Base-by-base conservation (phyloP, 2,797 vertebrate genomes). In the Strix occidentalis region DNA sequence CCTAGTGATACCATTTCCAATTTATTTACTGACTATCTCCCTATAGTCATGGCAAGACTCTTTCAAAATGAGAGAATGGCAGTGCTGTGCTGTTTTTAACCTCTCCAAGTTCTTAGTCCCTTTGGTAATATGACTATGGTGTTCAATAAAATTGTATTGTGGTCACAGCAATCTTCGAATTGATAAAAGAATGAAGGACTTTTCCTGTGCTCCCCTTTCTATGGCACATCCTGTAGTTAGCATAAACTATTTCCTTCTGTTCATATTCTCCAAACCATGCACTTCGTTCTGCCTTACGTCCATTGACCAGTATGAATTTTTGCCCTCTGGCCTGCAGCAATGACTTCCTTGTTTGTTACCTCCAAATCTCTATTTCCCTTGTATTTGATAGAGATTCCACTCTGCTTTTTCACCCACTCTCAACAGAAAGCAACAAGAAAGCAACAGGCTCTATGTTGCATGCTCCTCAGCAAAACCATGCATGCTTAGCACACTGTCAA, bases 231-330 rank as follows among this genome's bases (percentile, higher is more conserved):
- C 45, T 75, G 29, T 20, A 77, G n/a, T 83, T 89, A 77, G 45
- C 45, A 56, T 46, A 71, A 91, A 64, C 91, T 56, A 29, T 61
- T 85, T 80, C 83, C 50, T 80, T 89, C 68, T 92, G 50, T 65
- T 76, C 24, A 1, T 51, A 6, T 61, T 91, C 65, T 92, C 76
- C 57, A 87, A 90, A 89, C 71, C 23, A 39, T 68, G 68, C n/a
- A 60, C 64, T 94, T 91, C 75, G 77, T 84, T 96, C 93, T 96
- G 87, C 80, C 87, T 89, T 91, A 50, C 82, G 90, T 94, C 90
- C 71, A 64, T 82, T 97, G 92, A 81, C 53, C 92, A 45, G 80
- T 87, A 94, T 83, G 91, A 97, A 89, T 95, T 95, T 97, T 97
- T 97, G 88, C 66, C 93, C 74, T 97, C 54, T 64, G 91, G 82